These are phyloP conservation scores for Diuraphis noxia DNA, from an alignment of 1,140 invertebrate genomes.

Conservation along the genomic window DNA sequence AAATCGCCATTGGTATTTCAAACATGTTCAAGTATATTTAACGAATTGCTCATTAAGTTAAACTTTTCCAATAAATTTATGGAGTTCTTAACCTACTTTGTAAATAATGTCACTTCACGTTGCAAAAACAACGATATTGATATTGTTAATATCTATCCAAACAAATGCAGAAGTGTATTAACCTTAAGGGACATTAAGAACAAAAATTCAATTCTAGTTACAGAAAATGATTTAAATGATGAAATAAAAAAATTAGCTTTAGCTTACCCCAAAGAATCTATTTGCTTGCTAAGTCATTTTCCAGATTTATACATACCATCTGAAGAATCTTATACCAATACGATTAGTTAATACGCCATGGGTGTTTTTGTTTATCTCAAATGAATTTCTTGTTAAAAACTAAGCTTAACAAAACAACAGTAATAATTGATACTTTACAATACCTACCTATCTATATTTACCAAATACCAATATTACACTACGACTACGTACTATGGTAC, in stretches of 20 bases:
- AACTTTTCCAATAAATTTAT: constrained; percentile 29
- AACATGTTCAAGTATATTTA: constrained; percentile 40
- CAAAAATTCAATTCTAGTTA: background rate
- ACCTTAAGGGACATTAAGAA: constrained; percentile 5
- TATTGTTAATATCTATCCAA: constrained; percentile 26
- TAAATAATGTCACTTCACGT: background rate
- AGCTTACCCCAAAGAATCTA: background rate
- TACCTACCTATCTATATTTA: background rate
- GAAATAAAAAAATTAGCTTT: constrained; percentile 22
- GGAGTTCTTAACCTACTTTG: background rate
- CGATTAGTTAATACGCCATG: too few species aligned
- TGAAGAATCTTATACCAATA: background rate
- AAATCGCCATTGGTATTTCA: constrained; percentile 22
- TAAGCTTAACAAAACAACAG: background rate
- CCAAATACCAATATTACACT: background rate
- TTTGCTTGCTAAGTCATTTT: constrained; percentile 33
- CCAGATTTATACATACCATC: constrained; percentile 15
- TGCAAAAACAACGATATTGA: constrained; percentile 30
- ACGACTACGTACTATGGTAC: background rate
- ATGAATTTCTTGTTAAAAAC: background rate
- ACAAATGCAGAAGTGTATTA: constrained; percentile 20
- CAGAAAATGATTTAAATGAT: background rate
- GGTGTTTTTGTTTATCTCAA: background rate
- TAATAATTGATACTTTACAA: background rate
- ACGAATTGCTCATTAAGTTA: constrained; percentile 25